Conservation (phyloP, 2,888 invertebrate species). For the Phaedon cochleariae region DNA sequence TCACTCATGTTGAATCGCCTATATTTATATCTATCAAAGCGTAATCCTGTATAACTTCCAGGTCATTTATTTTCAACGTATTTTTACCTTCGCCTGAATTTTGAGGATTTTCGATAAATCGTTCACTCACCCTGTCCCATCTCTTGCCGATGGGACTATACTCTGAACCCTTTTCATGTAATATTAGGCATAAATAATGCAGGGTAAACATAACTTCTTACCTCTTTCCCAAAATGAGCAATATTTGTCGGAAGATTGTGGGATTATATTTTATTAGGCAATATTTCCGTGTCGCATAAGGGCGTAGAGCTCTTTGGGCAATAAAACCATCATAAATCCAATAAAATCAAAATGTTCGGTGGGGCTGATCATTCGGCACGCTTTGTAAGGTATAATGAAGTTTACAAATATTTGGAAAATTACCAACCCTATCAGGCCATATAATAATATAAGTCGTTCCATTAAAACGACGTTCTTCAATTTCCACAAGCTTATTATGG, state of each 20-base stretch:
- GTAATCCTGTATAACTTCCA: too few species aligned
- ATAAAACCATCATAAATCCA: neutral
- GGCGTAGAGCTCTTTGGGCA: neutral
- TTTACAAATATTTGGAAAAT: neutral
- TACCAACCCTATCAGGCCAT: neutral
- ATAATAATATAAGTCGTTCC: too few species aligned
- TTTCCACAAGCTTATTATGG: too few species aligned
- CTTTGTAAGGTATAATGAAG: neutral
- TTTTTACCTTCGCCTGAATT: neutral
- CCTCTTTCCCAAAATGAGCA: constrained; percentile 9
- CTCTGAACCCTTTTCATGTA: neutral
- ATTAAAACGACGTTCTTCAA: too few species aligned
- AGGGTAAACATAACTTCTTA: constrained; percentile 7
- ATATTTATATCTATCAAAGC: too few species aligned
- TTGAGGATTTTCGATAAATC: neutral
- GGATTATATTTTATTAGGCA: constrained; percentile 14
- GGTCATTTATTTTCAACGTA: too few species aligned
- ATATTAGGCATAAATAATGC: neutral
- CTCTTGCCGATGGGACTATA: neutral
- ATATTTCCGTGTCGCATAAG: neutral
- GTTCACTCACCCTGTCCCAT: neutral
- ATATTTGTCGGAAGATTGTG: constrained; percentile 5
- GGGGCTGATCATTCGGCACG: neutral
- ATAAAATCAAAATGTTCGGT: neutral
- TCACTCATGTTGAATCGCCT: too few species aligned